Evolutionary conservation across 2,888 invertebrate genomes (phyloP), one percentile per base, ranked within the genome.

Genomic region (Diloba caeruleocephala): DNA sequence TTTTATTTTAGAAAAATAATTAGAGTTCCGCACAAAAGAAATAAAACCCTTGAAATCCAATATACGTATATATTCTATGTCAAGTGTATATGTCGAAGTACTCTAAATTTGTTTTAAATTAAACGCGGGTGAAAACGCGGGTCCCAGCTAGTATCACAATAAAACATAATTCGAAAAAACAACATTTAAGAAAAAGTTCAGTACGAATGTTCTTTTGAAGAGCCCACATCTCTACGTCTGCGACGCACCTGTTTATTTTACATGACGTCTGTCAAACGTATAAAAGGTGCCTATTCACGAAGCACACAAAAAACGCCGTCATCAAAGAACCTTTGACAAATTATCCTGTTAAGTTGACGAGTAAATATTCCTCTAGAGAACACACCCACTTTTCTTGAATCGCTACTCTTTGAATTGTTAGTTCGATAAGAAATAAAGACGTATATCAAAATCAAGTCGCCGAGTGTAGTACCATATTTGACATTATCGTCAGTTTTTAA

Each of bases 281-380:
- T 81, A 82, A 86, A 82, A 82, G 81, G 78, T 78, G 73, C 79
- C 71, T 75, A 74, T 73, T 73, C 62, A 53, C 32, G 46, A 61
- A 70, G 66, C 72, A 81, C 75, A 79, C 81, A 87, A 87, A 87
- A 85, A 85, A 83, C 75, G 74, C 74, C 55, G 53, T 76, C 74
- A 73, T 85, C 83, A 87, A 87, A 86, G 83, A 77, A 77, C 87
- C 89, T 90, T 90, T 90, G 90, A 89, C 85, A 86, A 90, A 90
- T 89, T 88, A 87, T 87, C 81, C 76, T 81, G 82, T 86, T 84
- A 85, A 78, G 74, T 84, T 82, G 83, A 82, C 85, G 80, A 73
- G 79, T 73, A 81, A 82, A 82, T 81, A 81, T 65, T 55, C 54
- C 36, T 52, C 77, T 25, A 67, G 34, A 41, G 62, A 52, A 57